phyloP scores from a whole-genome alignment of 2,888 invertebrate genomes.

The Cylindroiulus punctatus region DNA sequence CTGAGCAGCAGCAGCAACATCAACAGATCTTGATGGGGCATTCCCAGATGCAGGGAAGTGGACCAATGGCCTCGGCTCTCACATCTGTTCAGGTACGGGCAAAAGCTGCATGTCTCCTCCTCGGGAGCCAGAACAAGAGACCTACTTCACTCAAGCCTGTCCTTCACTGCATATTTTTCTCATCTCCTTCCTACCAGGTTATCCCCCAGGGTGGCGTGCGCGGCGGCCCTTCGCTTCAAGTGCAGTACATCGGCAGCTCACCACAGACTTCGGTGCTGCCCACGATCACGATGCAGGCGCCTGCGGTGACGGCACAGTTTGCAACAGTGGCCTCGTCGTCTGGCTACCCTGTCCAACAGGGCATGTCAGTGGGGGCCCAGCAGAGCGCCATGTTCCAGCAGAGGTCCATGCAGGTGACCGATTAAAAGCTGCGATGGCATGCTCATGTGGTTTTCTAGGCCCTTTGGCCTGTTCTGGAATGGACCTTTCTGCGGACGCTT shows the following conservation, averaged over 20 bases:
- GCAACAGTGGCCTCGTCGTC: constrained; percentile 34
- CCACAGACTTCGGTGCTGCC: neutral
- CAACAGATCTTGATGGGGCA: neutral
- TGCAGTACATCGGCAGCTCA: constrained; percentile 52
- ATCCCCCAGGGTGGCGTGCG: constrained; percentile 53
- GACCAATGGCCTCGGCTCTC: neutral
- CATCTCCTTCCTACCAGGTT: neutral
- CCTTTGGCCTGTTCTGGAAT: no score
- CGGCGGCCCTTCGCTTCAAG: constrained; percentile 53
- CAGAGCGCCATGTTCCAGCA: constrained; percentile 11
- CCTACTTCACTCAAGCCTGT: no score
- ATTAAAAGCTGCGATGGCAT: neutral
- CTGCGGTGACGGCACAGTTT: neutral
- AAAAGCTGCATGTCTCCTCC: no score
- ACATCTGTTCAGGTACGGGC: neutral
- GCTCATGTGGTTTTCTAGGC: neutral
- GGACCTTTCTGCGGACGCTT: no score
- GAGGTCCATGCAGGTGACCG: constrained; percentile 1
- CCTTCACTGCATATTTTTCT: neutral
- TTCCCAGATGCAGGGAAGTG: neutral
- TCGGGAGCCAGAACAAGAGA: no score
- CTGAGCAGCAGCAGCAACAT: neutral
- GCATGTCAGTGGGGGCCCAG: neutral
- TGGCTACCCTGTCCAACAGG: constrained; percentile 48
- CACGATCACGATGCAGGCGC: constrained; percentile 5